A percentile compares a stretch with the other conserved stretches of the same genome.
These are phyloP conservation scores for honey bee (Apis mellifera) DNA, from an alignment of 1,140 invertebrate species.

Conservation along the genomic window DNA sequence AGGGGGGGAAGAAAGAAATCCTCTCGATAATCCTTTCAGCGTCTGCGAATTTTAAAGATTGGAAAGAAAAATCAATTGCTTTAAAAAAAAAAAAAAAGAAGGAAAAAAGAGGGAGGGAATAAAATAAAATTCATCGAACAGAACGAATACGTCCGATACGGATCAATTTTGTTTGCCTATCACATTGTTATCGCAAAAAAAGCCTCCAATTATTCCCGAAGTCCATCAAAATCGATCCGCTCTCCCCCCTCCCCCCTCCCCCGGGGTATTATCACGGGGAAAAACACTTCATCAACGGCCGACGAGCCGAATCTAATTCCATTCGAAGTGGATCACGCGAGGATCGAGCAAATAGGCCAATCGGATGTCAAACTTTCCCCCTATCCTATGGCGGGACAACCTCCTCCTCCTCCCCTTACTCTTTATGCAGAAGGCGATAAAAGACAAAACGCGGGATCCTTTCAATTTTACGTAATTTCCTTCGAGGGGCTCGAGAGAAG, in stretches of 20 bases:
- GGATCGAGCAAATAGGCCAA: constrained; percentile 51
- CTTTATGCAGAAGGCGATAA: not conserved
- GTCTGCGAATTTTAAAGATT: too few species aligned
- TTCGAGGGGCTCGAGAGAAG: constrained; percentile 47
- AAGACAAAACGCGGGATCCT: constrained; percentile 46
- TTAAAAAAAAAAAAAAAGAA: too few species aligned
- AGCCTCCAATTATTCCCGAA: not conserved
- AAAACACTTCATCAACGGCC: constrained; percentile 13
- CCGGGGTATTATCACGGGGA: not conserved
- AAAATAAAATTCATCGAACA: not conserved
- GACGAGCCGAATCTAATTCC: constrained; percentile 51
- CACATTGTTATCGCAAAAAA: not conserved
- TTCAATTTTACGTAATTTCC: constrained; percentile 73
- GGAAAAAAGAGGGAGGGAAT: too few species aligned
- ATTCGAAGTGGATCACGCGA: constrained; percentile 37
- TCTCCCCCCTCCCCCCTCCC: too few species aligned
- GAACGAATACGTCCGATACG: not conserved
- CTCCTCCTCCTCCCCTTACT: not conserved
- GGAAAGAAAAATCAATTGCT: too few species aligned
- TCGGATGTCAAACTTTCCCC: constrained; percentile 27
- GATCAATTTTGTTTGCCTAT: not conserved
- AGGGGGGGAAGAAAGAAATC: too few species aligned
- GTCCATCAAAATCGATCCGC: not conserved
- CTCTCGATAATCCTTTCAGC: too few species aligned
- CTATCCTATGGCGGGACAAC: not conserved